A percentile compares a stretch with the other conserved stretches of the same genome.
Evolutionary conservation across 1,140 invertebrate species (phyloP).

Genomic region (Tetramorium simillimum): DNA sequence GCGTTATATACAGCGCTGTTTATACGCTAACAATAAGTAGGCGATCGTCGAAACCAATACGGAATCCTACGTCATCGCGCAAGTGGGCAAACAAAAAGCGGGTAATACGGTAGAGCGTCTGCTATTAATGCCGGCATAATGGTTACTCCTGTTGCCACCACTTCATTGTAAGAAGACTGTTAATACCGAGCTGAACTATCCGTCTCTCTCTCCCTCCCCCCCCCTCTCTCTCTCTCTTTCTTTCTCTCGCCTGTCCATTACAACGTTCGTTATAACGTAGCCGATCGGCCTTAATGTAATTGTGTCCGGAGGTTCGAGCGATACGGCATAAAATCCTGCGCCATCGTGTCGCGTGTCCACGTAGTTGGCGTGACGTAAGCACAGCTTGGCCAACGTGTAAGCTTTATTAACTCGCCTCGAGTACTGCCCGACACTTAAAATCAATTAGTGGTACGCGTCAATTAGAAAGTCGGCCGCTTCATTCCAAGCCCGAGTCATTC

Average conservation of each 20-base stretch:
- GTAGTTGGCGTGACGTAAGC: conserved; percentile 63
- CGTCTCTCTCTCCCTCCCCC: not conserved
- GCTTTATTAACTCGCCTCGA: conserved; percentile 68
- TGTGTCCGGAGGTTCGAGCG: conserved; percentile 50
- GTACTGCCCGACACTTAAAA: conserved; percentile 75
- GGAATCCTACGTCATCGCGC: conserved; percentile 58
- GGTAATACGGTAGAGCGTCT: conserved; percentile 47
- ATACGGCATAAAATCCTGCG: conserved; percentile 52
- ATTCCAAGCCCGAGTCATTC: conserved; percentile 45
- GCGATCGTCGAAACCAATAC: conserved; percentile 58
- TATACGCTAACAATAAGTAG: conserved; percentile 58
- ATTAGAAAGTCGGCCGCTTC: conserved; percentile 74
- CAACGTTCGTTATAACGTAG: conserved; percentile 20
- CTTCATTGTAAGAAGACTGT: conserved; percentile 32
- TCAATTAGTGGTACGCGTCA: conserved; percentile 77
- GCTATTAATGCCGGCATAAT: conserved; percentile 48
- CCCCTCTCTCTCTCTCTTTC: not conserved
- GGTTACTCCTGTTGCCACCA: conserved; percentile 40
- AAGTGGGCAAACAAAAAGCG: conserved; percentile 58
- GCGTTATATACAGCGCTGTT: conserved; percentile 44
- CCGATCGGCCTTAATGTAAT: conserved; percentile 47
- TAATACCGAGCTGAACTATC: not conserved
- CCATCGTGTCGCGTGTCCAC: conserved; percentile 37
- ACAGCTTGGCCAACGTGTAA: conserved; percentile 42
- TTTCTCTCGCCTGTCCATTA: not conserved